Evolutionary conservation across 2,797 vertebrate genomes (phyloP).

Genomic region (Typhlichthys subterraneus): DNA sequence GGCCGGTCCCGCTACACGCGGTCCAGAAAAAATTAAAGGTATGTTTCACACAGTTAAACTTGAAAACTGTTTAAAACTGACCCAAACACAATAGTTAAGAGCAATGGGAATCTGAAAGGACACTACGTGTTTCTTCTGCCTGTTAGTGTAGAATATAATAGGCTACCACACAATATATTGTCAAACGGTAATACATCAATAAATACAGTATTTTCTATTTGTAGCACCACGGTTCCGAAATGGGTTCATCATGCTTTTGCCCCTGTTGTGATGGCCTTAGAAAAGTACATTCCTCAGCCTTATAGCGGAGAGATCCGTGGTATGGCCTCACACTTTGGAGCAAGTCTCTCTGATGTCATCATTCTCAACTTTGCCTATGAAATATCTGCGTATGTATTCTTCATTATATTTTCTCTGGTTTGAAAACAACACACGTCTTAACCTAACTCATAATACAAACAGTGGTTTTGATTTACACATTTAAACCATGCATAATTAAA

Average conservation of each 20-base stretch:
- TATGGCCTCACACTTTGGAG: constrained; percentile 68
- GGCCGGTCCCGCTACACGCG: no score
- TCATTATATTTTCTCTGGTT: background rate
- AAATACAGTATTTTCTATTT: constrained; percentile 5
- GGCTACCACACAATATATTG: no score
- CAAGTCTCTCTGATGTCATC: constrained; percentile 79
- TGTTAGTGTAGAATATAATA: no score
- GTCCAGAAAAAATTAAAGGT: no score
- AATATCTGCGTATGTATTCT: constrained; percentile 83
- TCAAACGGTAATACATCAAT: no score
- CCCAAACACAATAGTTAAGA: no score
- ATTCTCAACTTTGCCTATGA: constrained; percentile 92
- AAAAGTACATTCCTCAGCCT: constrained; percentile 79
- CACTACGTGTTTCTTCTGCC: no score
- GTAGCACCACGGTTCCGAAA: constrained; percentile 80
- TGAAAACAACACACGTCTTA: background rate
- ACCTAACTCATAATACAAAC: background rate
- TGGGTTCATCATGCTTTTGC: constrained; percentile 82
- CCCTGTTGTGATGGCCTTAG: constrained; percentile 68
- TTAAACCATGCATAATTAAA: background rate
- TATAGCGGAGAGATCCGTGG: constrained; percentile 86
- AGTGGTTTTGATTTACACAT: background rate
- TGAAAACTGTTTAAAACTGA: no score
- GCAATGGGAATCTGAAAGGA: no score
- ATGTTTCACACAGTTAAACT: no score